phyloP scores from a whole-genome alignment of 2,888 invertebrate genomes.

The Ferrisia virgata region DNA sequence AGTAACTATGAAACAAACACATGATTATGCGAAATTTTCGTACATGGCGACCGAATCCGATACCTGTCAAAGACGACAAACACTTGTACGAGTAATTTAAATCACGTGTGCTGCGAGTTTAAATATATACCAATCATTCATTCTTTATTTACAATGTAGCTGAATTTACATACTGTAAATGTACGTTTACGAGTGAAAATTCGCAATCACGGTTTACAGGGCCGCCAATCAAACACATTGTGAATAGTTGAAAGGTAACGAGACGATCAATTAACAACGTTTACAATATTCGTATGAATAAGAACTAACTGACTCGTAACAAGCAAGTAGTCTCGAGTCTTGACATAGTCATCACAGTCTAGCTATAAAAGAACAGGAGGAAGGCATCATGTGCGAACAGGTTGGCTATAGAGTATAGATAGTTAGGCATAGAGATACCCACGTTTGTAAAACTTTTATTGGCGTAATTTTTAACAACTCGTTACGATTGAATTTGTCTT shows the following conservation, averaged over 20 bases:
- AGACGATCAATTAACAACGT: neutral
- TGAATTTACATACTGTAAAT: too few species aligned
- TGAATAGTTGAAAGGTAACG: neutral
- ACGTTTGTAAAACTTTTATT: neutral
- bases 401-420: too few species aligned
- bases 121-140: too few species aligned
- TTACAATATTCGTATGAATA: conserved; percentile 7
- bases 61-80: neutral
- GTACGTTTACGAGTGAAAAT: neutral
- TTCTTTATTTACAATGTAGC: too few species aligned
- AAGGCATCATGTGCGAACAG: neutral
- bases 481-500: neutral
- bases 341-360: too few species aligned
- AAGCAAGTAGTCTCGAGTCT: neutral
- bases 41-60: neutral
- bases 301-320: neutral
- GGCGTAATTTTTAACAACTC: neutral
- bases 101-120: neutral
- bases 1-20: neutral
- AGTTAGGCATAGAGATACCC: too few species aligned
- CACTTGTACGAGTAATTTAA: neutral
- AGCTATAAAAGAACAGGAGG: too few species aligned
- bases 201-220: neutral
- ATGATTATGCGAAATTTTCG: neutral
- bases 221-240: neutral